These are phyloP conservation scores for Apotomis capreana DNA, from an alignment of 2,888 invertebrate species.

Conservation along the genomic window DNA sequence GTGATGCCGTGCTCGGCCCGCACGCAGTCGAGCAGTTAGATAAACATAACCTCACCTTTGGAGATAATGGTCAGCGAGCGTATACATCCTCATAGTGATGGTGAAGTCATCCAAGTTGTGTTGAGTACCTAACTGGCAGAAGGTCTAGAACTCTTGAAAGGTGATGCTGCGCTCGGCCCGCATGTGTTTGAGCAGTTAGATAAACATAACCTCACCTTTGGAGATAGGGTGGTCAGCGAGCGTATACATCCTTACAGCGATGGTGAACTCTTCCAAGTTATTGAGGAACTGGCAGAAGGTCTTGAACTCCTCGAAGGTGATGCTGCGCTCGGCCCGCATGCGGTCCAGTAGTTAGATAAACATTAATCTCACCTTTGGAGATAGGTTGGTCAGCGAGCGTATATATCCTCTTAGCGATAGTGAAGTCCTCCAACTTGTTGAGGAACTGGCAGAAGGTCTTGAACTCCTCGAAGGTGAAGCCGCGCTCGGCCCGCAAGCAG, in stretches of 20 bases:
- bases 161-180: conserved; percentile 92
- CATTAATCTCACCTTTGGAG: conserved; percentile 86
- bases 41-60: conserved; percentile 71
- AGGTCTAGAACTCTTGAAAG: conserved; percentile 96
- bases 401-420: conserved; percentile 99
- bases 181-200: conserved; percentile 56
- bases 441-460: conserved; percentile 95
- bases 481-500: conserved; percentile 85
- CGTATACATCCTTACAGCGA: conserved; percentile 99
- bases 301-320: conserved; percentile 96
- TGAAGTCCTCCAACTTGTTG: conserved; percentile 98
- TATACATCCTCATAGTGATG: conserved; percentile 94
- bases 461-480: conserved; percentile 97
- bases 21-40: not conserved
- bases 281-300: conserved; percentile 96
- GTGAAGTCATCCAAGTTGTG: conserved; percentile 98
- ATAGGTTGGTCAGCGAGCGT: conserved; percentile 97
- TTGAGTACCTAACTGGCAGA: conserved; percentile 91
- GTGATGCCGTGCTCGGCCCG: conserved; percentile 92
- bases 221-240: conserved; percentile 97
- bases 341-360: no score
- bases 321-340: conserved; percentile 88
- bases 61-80: conserved; percentile 72
- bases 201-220: conserved; percentile 86
- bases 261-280: conserved; percentile 97